These are phyloP conservation scores for Drosophila longiperda DNA, from an alignment of 2,888 invertebrate species.

Conservation along the genomic window DNA sequence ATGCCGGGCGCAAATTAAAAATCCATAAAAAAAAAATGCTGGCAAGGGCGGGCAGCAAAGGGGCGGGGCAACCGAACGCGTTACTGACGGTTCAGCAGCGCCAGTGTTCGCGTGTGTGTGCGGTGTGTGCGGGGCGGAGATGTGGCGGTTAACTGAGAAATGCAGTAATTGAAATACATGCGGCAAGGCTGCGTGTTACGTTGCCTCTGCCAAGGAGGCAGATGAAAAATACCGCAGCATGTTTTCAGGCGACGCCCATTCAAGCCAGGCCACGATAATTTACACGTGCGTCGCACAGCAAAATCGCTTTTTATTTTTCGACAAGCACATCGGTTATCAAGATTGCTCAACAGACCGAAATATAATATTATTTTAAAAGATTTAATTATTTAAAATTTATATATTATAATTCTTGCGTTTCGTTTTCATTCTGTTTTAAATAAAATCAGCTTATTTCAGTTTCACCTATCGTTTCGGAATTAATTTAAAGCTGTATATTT, in stretches of 20 bases:
- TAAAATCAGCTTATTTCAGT: background rate
- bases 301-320: slow-evolving; percentile 8
- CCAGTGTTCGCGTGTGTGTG: slow-evolving; percentile 2
- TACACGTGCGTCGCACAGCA: slow-evolving; percentile 52
- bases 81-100: slow-evolving; percentile 24
- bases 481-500: background rate
- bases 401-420: background rate
- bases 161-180: slow-evolving; percentile 79
- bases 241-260: slow-evolving; percentile 54
- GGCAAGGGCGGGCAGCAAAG: slow-evolving; percentile 25
- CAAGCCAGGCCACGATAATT: slow-evolving; percentile 62
- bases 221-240: slow-evolving; percentile 34
- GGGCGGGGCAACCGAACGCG: slow-evolving; percentile 24
- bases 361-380: background rate
- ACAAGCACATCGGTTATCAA: slow-evolving; percentile 1
- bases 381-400: background rate
- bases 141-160: slow-evolving; percentile 56
- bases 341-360: background rate
- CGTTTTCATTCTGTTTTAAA: background rate
- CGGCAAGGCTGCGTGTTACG: slow-evolving; percentile 63
- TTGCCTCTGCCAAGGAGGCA: slow-evolving; percentile 12
- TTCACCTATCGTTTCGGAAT: background rate
- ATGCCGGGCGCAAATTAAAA: slow-evolving; percentile 70
- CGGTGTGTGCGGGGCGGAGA: background rate
- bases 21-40: slow-evolving; percentile 51